Base-by-base conservation (phyloP, 2,888 invertebrate species). In the Melanostoma mellinum region DNA sequence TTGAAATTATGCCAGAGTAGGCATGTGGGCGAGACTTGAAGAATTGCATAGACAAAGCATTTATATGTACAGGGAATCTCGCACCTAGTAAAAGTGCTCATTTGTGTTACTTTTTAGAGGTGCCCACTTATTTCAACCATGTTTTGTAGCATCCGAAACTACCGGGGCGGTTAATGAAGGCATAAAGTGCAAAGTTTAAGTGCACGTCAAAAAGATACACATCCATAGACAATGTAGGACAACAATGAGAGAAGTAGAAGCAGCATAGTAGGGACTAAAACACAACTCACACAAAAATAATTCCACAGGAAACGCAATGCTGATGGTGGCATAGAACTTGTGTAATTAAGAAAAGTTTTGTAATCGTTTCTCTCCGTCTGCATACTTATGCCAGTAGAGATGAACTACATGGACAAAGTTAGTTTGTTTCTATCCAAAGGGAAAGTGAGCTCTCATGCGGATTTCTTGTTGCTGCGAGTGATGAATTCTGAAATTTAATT, bases 181-280 rank as follows among this genome's bases (percentile, higher is more conserved):
- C 81, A 72, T 56, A 72, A 68, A 73, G 68, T 82, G 52, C 60
- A 77, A 73, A 63, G 67, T 77, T 82, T 68, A 77, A 82, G 77
- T 72, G 68, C 68, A 77, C 48, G 76, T 77, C 76, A 68, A 81
- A 81, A 72, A 60, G 75, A 81, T 71, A 56, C 74, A 74, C 33
- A 69, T 56, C 61, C 38, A 48, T 8, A 46, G 52, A 46, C 35
- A 65, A 73, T 73, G 60, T 71, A 46, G 61, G 52, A 42, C 71
- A 81, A 56, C 30, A 56, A 40, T 40, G 20, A 20, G 20, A 20
- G 20, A 8, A 32, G 50, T 36, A 60, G 35, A 38, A 30, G 4
- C 2, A 10, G 20, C 20, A 20, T 20, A 20, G 20, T 20, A 20
- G 20, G 20, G 20, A 20, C 20, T 20, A 20, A 20, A 20, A 20